Evolutionary conservation across 2,797 vertebrate species (phyloP), one percentile per base, ranked within the genome.

Genomic region (Danio tinwini): DNA sequence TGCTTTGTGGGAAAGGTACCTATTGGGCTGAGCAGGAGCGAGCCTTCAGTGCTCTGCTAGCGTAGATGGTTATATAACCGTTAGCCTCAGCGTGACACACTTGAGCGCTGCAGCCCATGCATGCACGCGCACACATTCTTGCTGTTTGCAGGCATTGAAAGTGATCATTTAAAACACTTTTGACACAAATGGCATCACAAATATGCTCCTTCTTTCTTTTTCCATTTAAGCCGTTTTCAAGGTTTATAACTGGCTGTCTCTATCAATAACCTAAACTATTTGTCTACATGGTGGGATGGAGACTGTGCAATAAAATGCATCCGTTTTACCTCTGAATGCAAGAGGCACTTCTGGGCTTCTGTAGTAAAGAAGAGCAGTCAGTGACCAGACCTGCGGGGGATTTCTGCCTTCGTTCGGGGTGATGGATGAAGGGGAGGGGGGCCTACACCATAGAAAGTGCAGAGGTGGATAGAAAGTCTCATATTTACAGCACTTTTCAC

Each of bases 281-380:
- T 65, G 37, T n/a, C 59, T 49, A 64, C 4, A 50, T 49, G 16
- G 16, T 39, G 12, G 19, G 53, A 53, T 19, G 19, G 62, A 45
- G 44, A 49, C 7, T 65, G 52, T 0, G 21, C 17, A n/a, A 45
- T 69, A 7, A 47, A 74, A 82, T 13, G 55, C 10, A 75, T 71
- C 67, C 17, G 12, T 68, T 47, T 81, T 45, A 3, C 47, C 63
- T 61, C 21, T 68, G n/a, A 76, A 64, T 67, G 76, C 42, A n/a
- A 73, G 21, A 74, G 76, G 49, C 50, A 72, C 64, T 73, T 77
- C 37, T 8, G 69, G 71, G 71, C 55, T 78, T 80, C 84, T 78
- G 81, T 80, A 84, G 74, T 79, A 81, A 64, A 81, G 59, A 68
- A 79, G 85, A 84, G 78, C 83, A 85, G 81, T 83, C 82, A 82